Base-by-base conservation (phyloP, 35 echinoderm and acorn worm genomes). In the Patiria miniata region DNA sequence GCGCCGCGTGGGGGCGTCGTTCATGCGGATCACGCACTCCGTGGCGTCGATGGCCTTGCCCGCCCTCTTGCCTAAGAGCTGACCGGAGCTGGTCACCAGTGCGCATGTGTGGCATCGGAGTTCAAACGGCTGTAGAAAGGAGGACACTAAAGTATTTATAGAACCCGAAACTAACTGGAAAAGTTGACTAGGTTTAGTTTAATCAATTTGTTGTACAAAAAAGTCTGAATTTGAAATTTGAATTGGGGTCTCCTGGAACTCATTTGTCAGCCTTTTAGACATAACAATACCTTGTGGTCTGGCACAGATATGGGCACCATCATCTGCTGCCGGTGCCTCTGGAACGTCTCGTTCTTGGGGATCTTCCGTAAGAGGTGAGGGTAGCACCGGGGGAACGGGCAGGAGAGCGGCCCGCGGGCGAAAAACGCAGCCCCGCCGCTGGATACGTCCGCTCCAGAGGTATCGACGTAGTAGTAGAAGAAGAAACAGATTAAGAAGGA, bases 1-100 rank as follows among this genome's bases (percentile, higher is more conserved):
- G 17, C 92, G 92, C 36, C 30, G 22, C 12, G 89, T 91, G n/a
- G 92, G 96, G 44, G 92, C 92, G 61, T 91, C 92, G 82, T 98
- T 94, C 89, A 92, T 94, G 16, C 96, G 81, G 37, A 98, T 94
- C 21, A 98, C 89, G 77, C 96, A 98, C 56, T 98, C 92, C 8
- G 92, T 78, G 2, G 69, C 68, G 77, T 98, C 96, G 61, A 98
- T 98, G 47, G 91, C 89, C n/a, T 61, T 38, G 51, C 96, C 96
- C 37, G 86, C 89, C n/a, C 80, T 85, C 83, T 81, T 86, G 50
- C 90, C 86, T 6, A 98, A 76, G 36, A 98, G 89, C 52, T 93
- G 96, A 10, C 96, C 96, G 5, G 96, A 98, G 83, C 96, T 98
- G 32, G 92, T 90, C 40, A 98, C 89, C 1, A 94, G 44, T 34